Conservation (phyloP, 1,140 invertebrate genomes). For the Holcopasites calliopsidis region DNA sequence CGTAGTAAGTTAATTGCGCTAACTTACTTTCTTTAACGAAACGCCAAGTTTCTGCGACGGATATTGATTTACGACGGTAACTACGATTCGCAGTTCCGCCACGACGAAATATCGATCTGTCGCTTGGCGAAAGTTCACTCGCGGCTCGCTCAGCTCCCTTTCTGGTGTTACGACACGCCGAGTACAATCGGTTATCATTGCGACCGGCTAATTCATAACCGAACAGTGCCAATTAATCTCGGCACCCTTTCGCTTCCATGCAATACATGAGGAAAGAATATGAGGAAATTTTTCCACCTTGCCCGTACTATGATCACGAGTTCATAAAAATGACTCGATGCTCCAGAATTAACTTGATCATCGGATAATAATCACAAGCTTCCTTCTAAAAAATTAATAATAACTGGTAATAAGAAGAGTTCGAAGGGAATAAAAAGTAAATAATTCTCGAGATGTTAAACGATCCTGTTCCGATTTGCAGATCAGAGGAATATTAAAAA, state of each 20-base stretch:
- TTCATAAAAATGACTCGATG: too few species aligned
- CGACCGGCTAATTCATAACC: conserved; percentile 9
- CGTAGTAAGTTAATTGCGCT: neutral
- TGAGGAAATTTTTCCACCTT: too few species aligned
- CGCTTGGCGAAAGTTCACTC: conserved; percentile 2
- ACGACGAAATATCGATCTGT: conserved; percentile 20
- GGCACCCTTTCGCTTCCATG: neutral
- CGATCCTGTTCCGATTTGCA: too few species aligned
- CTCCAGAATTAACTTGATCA: too few species aligned
- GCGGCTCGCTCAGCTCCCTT: neutral
- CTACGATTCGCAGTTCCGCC: conserved; percentile 6
- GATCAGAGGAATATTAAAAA: too few species aligned
- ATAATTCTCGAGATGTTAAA: too few species aligned
- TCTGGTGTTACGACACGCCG: neutral
- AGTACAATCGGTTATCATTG: neutral
- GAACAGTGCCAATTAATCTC: neutral
- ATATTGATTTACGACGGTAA: conserved; percentile 36
- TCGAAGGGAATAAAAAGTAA: too few species aligned
- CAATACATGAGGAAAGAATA: too few species aligned
- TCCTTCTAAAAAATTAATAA: too few species aligned
- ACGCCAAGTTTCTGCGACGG: conserved; percentile 14
- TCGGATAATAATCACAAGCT: too few species aligned
- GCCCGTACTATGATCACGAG: too few species aligned
- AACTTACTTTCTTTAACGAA: conserved; percentile 28
- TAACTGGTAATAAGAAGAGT: too few species aligned